Evolutionary conservation across 37 sponge, comb jelly and placozoan genomes (phyloP).

Genomic region (Beroe forskalii): DNA sequence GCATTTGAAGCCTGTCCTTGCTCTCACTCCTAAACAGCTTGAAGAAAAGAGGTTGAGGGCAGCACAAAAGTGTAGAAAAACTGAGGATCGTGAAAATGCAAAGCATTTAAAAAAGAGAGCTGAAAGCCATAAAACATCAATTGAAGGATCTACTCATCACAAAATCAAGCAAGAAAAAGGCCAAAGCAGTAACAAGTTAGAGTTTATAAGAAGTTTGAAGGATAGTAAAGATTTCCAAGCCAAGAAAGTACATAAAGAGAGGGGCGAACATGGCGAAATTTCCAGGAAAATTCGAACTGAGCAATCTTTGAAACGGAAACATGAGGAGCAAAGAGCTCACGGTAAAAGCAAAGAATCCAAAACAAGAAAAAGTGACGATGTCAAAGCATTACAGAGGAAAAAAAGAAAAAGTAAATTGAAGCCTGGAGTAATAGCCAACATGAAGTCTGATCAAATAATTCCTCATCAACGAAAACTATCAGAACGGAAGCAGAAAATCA

Average conservation of each 20-base stretch:
- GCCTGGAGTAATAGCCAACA: neutral
- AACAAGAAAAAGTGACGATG: neutral
- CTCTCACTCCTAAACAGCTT: neutral
- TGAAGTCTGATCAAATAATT: slow-evolving; percentile 40
- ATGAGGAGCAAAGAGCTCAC: neutral
- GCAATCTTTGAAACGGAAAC: neutral
- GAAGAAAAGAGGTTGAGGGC: neutral
- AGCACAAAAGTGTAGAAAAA: neutral
- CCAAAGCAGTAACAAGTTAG: neutral
- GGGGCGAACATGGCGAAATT: neutral
- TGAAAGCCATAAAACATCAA: neutral
- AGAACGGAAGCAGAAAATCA: neutral
- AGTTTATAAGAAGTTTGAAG: neutral
- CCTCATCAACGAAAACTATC: slow-evolving; percentile 38
- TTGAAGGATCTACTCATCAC: neutral
- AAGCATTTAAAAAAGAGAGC: neutral
- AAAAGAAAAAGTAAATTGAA: neutral
- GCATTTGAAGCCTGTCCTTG: neutral
- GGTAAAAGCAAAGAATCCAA: neutral
- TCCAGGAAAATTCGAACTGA: neutral
- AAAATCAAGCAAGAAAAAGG: neutral
- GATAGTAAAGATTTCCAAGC: neutral
- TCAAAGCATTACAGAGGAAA: neutral
- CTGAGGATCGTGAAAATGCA: neutral
- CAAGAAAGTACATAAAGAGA: neutral